Conservation (phyloP, 2,113 vertebrate genomes). For the Hiodon alosoides region DNA sequence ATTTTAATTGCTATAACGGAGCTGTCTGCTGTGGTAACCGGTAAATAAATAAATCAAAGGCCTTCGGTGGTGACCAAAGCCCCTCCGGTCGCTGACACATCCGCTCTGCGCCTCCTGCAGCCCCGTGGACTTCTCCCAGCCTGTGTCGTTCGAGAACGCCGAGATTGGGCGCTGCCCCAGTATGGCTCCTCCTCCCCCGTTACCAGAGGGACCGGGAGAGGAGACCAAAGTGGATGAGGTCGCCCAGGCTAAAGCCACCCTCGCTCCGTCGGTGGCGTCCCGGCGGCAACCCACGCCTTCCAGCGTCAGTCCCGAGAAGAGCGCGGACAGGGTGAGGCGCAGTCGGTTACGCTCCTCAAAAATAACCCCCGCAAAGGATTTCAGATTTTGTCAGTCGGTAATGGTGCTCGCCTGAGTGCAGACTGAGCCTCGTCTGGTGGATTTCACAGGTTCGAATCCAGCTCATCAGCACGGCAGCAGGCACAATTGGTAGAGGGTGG, state of each 20-base stretch:
- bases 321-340: neutral
- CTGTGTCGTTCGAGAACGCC: slow-evolving; percentile 86
- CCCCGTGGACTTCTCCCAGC: slow-evolving; percentile 84
- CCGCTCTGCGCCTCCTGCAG: slow-evolving; percentile 54
- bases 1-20: slow-evolving; percentile 43
- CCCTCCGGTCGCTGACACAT: neutral
- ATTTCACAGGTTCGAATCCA: neutral
- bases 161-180: slow-evolving; percentile 83
- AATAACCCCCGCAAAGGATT: neutral
- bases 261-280: slow-evolving; percentile 16
- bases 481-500: neutral
- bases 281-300: slow-evolving; percentile 34
- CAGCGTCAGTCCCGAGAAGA: slow-evolving; percentile 59
- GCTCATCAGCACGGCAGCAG: neutral
- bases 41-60: slow-evolving; percentile 51
- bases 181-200: slow-evolving; percentile 52
- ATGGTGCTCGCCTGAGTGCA: too few relatives aligned
- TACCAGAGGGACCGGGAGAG: slow-evolving; percentile 38
- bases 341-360: neutral
- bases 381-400: too few relatives aligned
- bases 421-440: too few relatives aligned
- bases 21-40: slow-evolving; percentile 53
- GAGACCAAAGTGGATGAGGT: slow-evolving; percentile 32
- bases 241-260: slow-evolving; percentile 37
- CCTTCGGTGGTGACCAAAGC: slow-evolving; percentile 17